Percentiles rank a stretch among this genome's conserved stretches.
Evolutionary conservation across 2,113 vertebrate species (phyloP).

Genomic region (Emydocephalus ijimae): DNA sequence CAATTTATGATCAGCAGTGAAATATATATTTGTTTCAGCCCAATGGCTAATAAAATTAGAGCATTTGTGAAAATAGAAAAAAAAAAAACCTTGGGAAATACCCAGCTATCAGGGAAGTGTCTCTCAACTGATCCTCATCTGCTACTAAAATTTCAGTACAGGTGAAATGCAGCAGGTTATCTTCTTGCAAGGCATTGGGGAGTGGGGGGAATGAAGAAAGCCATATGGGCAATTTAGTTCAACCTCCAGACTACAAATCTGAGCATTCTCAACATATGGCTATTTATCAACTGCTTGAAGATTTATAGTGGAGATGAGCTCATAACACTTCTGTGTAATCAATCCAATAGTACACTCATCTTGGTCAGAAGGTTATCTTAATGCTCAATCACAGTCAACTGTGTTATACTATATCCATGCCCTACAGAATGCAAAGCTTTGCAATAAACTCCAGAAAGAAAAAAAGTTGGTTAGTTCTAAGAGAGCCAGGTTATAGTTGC

Average conservation of each 20-base stretch:
- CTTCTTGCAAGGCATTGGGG: neutral
- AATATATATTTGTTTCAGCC: constrained; percentile 45
- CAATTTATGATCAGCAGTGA: constrained; percentile 26
- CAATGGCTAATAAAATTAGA: constrained; percentile 46
- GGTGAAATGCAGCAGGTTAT: neutral
- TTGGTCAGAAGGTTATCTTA: neutral
- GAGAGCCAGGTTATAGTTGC: neutral
- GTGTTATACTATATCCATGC: neutral
- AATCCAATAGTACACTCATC: neutral
- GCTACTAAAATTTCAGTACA: neutral
- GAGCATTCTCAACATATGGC: neutral
- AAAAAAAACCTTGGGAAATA: constrained; percentile 23
- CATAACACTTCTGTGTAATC: neutral
- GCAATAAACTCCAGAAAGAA: neutral
- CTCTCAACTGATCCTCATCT: neutral
- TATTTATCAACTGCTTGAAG: neutral
- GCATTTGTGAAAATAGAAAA: constrained; percentile 37
- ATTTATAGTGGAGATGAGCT: neutral
- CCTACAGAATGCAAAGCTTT: neutral
- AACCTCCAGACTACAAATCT: neutral
- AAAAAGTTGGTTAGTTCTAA: neutral
- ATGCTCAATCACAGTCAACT: neutral
- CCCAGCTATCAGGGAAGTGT: neutral
- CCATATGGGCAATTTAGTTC: neutral
- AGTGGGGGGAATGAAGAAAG: no score